These are phyloP conservation scores for Sturnira hondurensis DNA, from an alignment of 2,113 vertebrate genomes.

Conservation along the genomic window DNA sequence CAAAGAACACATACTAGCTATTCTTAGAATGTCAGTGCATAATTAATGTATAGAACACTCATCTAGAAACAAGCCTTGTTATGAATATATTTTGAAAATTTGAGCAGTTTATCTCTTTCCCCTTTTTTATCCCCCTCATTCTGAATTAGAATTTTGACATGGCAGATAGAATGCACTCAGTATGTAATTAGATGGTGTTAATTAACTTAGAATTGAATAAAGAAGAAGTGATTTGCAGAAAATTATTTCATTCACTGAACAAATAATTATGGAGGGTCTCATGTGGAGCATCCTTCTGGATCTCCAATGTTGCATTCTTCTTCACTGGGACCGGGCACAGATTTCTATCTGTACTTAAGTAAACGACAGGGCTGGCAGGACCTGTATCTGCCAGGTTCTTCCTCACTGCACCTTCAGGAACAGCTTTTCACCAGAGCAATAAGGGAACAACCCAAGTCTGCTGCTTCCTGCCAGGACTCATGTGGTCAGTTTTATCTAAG, in stretches of 20 bases:
- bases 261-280: not conserved
- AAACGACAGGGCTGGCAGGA: not conserved
- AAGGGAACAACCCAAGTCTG: not conserved
- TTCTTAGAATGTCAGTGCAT: not conserved
- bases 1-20: not conserved
- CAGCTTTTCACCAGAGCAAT: not conserved
- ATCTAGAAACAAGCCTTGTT: not conserved
- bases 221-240: not conserved
- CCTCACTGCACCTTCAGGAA: not conserved
- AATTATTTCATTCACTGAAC: not conserved
- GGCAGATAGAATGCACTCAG: not conserved
- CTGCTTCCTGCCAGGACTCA: not conserved
- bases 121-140: not conserved
- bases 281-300: not conserved
- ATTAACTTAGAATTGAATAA: not conserved
- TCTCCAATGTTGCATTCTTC: not conserved
- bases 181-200: not conserved
- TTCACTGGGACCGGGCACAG: not conserved
- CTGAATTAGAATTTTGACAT: conserved; percentile 21
- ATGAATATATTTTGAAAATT: not conserved
- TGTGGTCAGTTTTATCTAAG: not conserved
- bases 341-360: not conserved
- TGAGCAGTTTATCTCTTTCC: not conserved
- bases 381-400: not conserved
- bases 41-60: not conserved